Evolutionary conservation across 2,113 vertebrate genomes (phyloP), one percentile per base, ranked within the genome.

Genomic region (Vulpes lagopus): DNA sequence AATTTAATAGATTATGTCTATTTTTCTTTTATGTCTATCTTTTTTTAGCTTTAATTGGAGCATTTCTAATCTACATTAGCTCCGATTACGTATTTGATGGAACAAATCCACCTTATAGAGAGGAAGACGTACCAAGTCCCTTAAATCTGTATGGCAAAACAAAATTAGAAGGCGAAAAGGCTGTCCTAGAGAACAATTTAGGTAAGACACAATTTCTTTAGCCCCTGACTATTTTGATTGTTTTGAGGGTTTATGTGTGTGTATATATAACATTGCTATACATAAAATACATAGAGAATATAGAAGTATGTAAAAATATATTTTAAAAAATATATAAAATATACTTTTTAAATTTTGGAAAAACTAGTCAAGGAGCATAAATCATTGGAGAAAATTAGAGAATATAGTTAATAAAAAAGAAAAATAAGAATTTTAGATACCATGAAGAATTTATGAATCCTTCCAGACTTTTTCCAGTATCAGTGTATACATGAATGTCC

Each of bases 21-120:
- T 2, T 23, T 80, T 57, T 49, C 25, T 35, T 49, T 49, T 49
- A 51, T 78, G 59, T 10, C 93, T 93, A 16, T 79, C 30, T 85
- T 65, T 92, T 97, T n/a, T 38, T 95, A 99, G 99, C 98, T 98
- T 98, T 97, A 96, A 79, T 98, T 32, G 99, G 99, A 94, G 99
- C 99, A 0, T 99, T 99, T 98, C 98, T 99, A 86, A 98, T 99
- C 98, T 99, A 99, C 97, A 99, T 99, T 94, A 99, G 99, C 97
- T 99, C 99, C 9, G 99, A 99, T 98, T 99, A 99, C 30, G 99
- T 99, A 27, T 99, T 99, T 96, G 99, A 99, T 94, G 99, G 99
- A 67, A 99, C 99, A 84, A 99, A 98, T 96, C 99, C 99, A 95
- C 99, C 99, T 32, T 99, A 99, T 11, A 99, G 99, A 49, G 99